Evolutionary conservation across 2,113 vertebrate genomes (phyloP).

Genomic region (Herpetotheres cachinnans): DNA sequence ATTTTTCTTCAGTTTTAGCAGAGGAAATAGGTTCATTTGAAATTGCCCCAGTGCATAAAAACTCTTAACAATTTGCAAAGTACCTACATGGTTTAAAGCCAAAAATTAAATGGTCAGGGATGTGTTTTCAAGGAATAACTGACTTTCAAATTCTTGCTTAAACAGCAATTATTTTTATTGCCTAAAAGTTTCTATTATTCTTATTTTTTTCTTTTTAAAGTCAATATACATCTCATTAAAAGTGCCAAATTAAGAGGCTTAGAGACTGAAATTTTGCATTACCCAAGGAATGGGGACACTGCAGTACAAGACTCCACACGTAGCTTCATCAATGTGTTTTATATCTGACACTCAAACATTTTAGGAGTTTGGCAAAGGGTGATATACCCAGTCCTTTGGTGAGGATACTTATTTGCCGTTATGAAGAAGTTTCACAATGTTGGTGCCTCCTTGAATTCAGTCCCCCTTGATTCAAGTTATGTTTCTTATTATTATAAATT

Average conservation of each 20-base stretch:
- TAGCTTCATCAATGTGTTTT: not conserved
- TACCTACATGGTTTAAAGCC: not conserved
- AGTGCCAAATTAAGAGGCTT: not conserved
- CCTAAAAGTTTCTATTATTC: not conserved
- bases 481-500: not conserved
- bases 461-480: not conserved
- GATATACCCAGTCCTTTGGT: not conserved
- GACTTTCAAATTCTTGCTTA: not conserved
- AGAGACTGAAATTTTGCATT: not conserved
- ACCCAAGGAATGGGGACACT: not conserved
- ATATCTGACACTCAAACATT: not conserved
- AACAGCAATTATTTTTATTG: not conserved
- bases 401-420: not conserved
- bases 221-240: not conserved
- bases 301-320: rapidly evolving
- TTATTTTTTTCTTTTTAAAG: not conserved
- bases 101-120: not conserved
- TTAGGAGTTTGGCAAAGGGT: not conserved
- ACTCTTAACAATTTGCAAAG: not conserved
- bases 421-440: not conserved
- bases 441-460: not conserved
- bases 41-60: not conserved
- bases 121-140: not conserved
- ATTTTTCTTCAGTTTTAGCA: not conserved
- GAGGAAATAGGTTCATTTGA: not conserved